These are phyloP conservation scores for Tromatobia lineatoria DNA, from an alignment of 2,888 invertebrate genomes.

Conservation along the genomic window DNA sequence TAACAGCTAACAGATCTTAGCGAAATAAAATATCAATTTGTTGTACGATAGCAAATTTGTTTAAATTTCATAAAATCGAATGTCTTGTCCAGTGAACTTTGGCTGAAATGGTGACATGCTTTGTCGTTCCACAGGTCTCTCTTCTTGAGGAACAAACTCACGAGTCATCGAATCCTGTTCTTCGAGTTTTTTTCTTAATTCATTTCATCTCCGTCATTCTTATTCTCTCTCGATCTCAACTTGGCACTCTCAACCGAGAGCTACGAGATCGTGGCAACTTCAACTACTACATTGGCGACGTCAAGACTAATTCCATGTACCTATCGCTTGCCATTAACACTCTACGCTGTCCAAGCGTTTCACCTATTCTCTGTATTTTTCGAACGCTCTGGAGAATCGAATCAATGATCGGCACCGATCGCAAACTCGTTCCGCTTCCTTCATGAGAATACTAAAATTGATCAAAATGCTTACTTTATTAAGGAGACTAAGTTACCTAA, in stretches of 20 bases:
- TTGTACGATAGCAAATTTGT: background rate
- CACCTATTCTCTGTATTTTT: background rate
- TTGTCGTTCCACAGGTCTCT: conserved; percentile 17
- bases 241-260: conserved; percentile 4
- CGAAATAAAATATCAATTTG: no score
- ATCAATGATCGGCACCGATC: background rate
- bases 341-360: background rate
- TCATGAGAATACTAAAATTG: background rate
- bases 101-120: background rate
- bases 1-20: no score
- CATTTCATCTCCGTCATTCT: conserved; percentile 16
- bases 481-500: no score
- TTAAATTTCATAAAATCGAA: background rate
- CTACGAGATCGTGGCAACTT: background rate
- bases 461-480: background rate
- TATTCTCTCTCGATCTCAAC: background rate
- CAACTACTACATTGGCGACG: background rate
- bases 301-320: conserved; percentile 1
- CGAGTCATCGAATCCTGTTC: conserved; percentile 40
- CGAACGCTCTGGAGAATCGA: background rate
- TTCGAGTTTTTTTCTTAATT: conserved; percentile 32
- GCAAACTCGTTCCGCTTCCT: background rate
- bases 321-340: background rate
- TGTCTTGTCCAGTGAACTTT: background rate
- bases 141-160: conserved; percentile 29